Conservation (phyloP, 2,797 vertebrate genomes). For the Clangula hyemalis region DNA sequence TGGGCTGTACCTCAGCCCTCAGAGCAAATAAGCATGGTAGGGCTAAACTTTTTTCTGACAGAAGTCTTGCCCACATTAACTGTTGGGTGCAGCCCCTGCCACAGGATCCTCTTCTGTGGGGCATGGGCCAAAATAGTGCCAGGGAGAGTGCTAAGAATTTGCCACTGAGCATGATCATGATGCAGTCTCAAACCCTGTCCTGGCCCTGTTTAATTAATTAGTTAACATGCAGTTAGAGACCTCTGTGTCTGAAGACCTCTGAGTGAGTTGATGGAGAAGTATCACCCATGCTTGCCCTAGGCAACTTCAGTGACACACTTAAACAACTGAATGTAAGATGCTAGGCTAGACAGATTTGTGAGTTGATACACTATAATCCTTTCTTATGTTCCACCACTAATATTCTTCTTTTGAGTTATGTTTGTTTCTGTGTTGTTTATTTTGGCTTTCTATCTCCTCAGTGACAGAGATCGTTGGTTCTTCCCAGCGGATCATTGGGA, state of each 20-base stretch:
- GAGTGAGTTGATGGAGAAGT: neutral
- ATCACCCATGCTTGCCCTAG: accelerated
- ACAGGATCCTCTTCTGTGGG: neutral
- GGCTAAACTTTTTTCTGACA: neutral
- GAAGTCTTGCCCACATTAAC: accelerated
- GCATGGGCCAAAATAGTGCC: neutral
- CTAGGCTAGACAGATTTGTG: neutral
- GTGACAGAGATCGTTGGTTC: slow-evolving; percentile 96
- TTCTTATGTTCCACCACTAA: neutral
- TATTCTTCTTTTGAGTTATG: neutral
- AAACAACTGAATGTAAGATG: neutral
- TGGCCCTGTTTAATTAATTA: neutral
- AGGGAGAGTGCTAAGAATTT: neutral
- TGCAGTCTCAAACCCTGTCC: neutral
- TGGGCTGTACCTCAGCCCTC: neutral
- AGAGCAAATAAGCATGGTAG: neutral
- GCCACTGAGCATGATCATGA: neutral
- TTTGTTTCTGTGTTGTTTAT: slow-evolving; percentile 25
- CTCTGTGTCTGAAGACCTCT: neutral
- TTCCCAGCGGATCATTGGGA: slow-evolving; percentile 88
- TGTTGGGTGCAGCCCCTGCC: neutral
- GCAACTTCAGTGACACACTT: neutral
- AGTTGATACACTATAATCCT: neutral
- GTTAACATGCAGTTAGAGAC: neutral
- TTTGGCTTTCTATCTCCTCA: slow-evolving; percentile 71